Evolutionary conservation across 2,888 invertebrate species (phyloP), one percentile per base, ranked within the genome.

Genomic region (Sphinx pinastri): DNA sequence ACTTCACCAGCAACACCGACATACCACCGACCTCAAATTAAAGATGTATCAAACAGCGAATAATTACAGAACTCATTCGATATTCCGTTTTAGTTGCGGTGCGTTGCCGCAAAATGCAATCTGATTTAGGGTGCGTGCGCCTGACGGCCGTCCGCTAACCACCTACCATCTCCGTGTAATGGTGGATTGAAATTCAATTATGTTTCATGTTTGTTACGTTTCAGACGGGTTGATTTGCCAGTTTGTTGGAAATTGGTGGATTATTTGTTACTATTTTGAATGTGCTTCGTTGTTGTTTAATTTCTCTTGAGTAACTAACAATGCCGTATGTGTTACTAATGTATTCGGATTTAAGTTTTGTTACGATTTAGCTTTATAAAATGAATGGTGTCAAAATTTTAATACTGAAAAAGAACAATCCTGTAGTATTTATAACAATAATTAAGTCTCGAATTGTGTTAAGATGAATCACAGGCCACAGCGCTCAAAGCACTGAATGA

Each of bases 101-200:
- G 74, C 54, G 71, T 69, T 68, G 74, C 86, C 83, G 79, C 84
- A 83, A 80, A 84, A 85, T 83, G 82, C 82, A 85, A 86, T 84
- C 82, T 79, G 77, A 77, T 78, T 85, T 81, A 85, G 81, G 79
- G 74, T 70, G 70, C 58, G 70, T 70, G 70, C 67, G n/a, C 52
- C 38, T 70, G 70, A 70, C 70, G 67, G 49, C 63, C 16, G 49
- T 47, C 63, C n/a, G 16, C 63, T 14, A 16, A n/a, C 54, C 7
- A n/a, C n/a, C 55, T 19, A 63, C 63, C 63, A 25, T 49, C 63
- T 19, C 63, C 63, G 19, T 49, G 63, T 63, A 63, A 63, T 63
- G 63, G 45, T 47, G 60, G 49, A 63, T 63, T 25, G 63, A 60
- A 60, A 45, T 60, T 47, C 60, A 60, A 63, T 63, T 63, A 63